phyloP scores from a whole-genome alignment of 2,888 invertebrate species.

The Venusia cambrica region DNA sequence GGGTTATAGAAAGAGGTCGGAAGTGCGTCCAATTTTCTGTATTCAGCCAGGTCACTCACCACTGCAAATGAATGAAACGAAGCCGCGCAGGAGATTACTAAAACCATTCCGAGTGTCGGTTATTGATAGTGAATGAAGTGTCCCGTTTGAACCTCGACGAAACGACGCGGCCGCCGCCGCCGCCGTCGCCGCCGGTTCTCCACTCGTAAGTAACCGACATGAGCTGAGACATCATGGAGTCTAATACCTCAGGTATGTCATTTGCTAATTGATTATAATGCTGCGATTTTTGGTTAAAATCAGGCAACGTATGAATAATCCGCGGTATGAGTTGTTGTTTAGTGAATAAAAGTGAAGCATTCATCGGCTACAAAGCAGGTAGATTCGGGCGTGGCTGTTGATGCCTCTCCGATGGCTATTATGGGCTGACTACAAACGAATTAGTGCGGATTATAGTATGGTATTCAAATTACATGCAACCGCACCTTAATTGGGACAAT shows the following conservation, averaged over 20 bases:
- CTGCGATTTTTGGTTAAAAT: too few species aligned
- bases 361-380: slow-evolving; percentile 31
- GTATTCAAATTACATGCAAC: slow-evolving; percentile 26
- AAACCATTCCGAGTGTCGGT: slow-evolving; percentile 48
- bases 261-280: slow-evolving; percentile 2
- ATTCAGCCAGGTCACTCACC: slow-evolving; percentile 59
- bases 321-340: slow-evolving; percentile 27
- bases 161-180: slow-evolving; percentile 18
- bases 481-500: slow-evolving; percentile 41
- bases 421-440: slow-evolving; percentile 49
- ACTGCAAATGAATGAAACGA: slow-evolving; percentile 51
- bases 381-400: slow-evolving; percentile 58
- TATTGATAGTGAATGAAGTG: slow-evolving; percentile 60
- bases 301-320: too few species aligned
- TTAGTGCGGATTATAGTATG: slow-evolving; percentile 50
- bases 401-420: slow-evolving; percentile 43
- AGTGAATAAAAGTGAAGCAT: slow-evolving; percentile 12
- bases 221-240: slow-evolving; percentile 27
- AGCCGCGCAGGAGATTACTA: slow-evolving; percentile 50
- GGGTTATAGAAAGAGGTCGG: slow-evolving; percentile 64
- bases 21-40: slow-evolving; percentile 63
- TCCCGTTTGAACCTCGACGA: slow-evolving; percentile 32
- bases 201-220: slow-evolving; percentile 30
- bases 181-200: slow-evolving; percentile 11
- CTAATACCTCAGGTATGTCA: slow-evolving; percentile 26